These are phyloP conservation scores for Zaprionus africanus DNA, from an alignment of 1,140 invertebrate species.

Conservation along the genomic window DNA sequence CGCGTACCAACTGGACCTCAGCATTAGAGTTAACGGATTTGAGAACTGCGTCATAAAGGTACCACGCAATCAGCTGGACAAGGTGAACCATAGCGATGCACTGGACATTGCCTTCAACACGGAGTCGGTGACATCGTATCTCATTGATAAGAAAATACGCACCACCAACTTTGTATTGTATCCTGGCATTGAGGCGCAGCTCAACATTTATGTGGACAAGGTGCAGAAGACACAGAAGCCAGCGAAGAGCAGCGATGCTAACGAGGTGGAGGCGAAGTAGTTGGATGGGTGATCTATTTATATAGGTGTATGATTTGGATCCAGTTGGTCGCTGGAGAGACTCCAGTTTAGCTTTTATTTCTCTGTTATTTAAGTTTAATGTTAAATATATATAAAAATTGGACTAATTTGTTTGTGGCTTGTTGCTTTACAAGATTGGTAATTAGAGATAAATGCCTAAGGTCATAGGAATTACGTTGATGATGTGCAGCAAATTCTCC, in stretches of 20 bases:
- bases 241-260: constrained; percentile 20
- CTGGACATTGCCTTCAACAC: constrained; percentile 85
- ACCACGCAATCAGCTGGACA: constrained; percentile 85
- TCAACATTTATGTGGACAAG: constrained; percentile 82
- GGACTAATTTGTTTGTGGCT: constrained; percentile 65
- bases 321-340: too few relatives aligned
- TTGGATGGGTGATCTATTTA: too few relatives aligned
- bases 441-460: constrained; percentile 68
- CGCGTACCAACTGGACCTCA: constrained; percentile 88
- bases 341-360: constrained; percentile 49
- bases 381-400: constrained; percentile 83
- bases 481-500: constrained; percentile 17
- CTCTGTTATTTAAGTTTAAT: constrained; percentile 65
- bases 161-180: constrained; percentile 80
- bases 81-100: constrained; percentile 86
- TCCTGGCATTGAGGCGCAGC: constrained; percentile 77
- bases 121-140: constrained; percentile 80
- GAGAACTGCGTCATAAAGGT: constrained; percentile 86
- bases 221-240: constrained; percentile 55
- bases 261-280: constrained; percentile 30
- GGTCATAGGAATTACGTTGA: constrained; percentile 62
- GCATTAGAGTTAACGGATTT: constrained; percentile 87
- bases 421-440: constrained; percentile 67
- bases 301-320: too few relatives aligned
- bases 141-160: constrained; percentile 77